Percentiles rank a stretch among this genome's conserved stretches.
Conservation (phyloP, 1,140 invertebrate genomes). For the Leptopilina clavipes region DNA sequence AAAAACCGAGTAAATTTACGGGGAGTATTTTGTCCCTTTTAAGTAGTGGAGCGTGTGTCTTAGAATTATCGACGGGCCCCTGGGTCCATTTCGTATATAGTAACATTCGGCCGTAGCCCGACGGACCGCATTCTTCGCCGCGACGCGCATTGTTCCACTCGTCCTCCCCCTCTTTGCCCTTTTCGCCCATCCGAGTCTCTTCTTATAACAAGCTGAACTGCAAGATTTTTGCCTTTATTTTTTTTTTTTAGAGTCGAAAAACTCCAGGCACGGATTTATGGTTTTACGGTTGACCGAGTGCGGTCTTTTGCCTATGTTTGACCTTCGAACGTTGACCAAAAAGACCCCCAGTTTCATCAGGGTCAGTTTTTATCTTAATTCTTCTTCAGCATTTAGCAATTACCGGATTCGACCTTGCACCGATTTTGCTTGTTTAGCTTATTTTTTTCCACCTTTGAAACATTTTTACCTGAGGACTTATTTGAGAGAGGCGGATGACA, state of each 20-base stretch:
- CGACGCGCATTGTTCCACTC: slow-evolving; percentile 73
- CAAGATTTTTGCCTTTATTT: slow-evolving; percentile 63
- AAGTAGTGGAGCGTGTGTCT: slow-evolving; percentile 39
- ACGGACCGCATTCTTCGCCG: slow-evolving; percentile 74
- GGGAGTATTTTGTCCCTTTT: slow-evolving; percentile 67
- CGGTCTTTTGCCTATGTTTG: slow-evolving; percentile 66
- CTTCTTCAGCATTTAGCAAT: slow-evolving; percentile 45
- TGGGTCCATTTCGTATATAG: slow-evolving; percentile 42
- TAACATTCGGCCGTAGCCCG: slow-evolving; percentile 60
- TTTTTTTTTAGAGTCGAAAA: slow-evolving; percentile 63
- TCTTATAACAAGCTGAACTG: slow-evolving; percentile 65
- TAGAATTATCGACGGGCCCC: slow-evolving; percentile 47
- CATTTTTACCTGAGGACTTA: slow-evolving; percentile 44
- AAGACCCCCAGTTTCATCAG: background rate
- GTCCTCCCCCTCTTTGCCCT: slow-evolving; percentile 48
- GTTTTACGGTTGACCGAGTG: slow-evolving; percentile 71
- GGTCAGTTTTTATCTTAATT: slow-evolving; percentile 53
- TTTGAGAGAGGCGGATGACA: slow-evolving; percentile 41
- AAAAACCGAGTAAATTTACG: slow-evolving; percentile 68
- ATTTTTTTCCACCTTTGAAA: slow-evolving; percentile 44
- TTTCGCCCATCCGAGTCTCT: slow-evolving; percentile 38
- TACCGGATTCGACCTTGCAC: slow-evolving; percentile 59
- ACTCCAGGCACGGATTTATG: slow-evolving; percentile 70
- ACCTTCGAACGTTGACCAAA: slow-evolving; percentile 60
- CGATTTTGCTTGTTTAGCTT: slow-evolving; percentile 42